A percentile compares a stretch with the other conserved stretches of the same genome.
Conservation (phyloP, 2,797 vertebrate species). For the Chromis chromis region DNA sequence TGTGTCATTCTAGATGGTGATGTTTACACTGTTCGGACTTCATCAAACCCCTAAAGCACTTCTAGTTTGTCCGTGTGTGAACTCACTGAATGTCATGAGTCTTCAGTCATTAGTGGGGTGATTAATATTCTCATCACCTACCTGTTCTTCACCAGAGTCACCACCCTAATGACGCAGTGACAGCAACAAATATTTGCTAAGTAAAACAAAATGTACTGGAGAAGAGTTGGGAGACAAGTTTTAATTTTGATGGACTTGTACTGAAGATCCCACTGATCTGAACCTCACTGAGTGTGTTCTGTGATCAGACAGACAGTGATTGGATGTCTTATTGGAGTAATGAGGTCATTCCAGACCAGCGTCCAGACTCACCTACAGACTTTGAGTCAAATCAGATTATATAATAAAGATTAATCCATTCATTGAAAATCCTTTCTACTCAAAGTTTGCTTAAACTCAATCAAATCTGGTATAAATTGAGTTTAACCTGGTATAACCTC, state of each 20-base stretch:
- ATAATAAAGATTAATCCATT: constrained; percentile 28
- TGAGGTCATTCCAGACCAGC: constrained; percentile 23
- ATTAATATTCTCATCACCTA: constrained; percentile 17
- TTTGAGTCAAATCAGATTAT: constrained; percentile 15
- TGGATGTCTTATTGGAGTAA: constrained; percentile 10
- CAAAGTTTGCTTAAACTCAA: constrained; percentile 7
- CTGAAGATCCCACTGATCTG: background rate
- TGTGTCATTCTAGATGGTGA: too few relatives aligned
- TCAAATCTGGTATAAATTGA: too few relatives aligned
- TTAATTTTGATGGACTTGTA: background rate
- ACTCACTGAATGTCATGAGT: background rate
- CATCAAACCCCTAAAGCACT: background rate
- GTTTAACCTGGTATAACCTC: too few relatives aligned
- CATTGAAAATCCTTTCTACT: background rate
- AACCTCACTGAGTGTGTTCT: constrained; percentile 7
- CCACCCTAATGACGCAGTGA: background rate
- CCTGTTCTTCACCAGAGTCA: background rate
- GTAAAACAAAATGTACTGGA: background rate
- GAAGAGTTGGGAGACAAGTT: background rate
- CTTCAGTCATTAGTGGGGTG: background rate
- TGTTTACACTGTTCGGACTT: too few relatives aligned
- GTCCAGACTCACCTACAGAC: constrained; percentile 17
- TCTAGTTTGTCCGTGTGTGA: too few relatives aligned
- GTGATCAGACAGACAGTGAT: background rate
- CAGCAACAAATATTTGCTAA: background rate